Evolutionary conservation across 2,888 invertebrate species (phyloP), one percentile per base, ranked within the genome.

Genomic region (Apotomis capreana): DNA sequence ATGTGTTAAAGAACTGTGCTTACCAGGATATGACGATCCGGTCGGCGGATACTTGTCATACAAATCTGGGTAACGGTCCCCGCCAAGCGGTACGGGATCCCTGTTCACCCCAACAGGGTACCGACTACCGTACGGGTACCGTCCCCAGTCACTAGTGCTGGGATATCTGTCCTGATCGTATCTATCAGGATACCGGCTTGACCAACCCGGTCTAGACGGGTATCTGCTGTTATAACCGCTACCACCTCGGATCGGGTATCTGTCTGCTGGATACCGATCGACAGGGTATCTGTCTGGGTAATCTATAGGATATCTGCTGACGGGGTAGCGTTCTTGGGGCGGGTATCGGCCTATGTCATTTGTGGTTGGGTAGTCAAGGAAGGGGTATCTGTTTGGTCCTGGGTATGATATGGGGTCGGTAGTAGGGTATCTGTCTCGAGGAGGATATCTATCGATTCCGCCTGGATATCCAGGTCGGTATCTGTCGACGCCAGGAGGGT

Each of bases 41-140:
- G 90, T 91, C 88, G 93, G 92, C 88, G 95, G 95, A 92, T 94
- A 94, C 84, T 94, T 93, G 79, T 94, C 94, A 83, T 93, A 91
- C 74, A 92, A 80, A 78, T 91, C 89, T 63, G 94, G 93, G 81
- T 92, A 92, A 78, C 94, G 90, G 78, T 92, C 91, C 52, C 92
- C 93, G 60, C 93, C 94, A 63, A 88, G 82, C 49, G 94, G 94
- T 79, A 89, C 87, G 52, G 94, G 93, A 78, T 93, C 93, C 75
- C 91, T 87, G 79, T 93, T 92, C 6, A 92, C 90, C 13, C 93
- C 93, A 59, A 93, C 92, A 52, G 92, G 92, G 78, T 92, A 92
- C 75, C 89, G 84, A 74, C 87, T 87, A 52, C 71, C 71, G 55
- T 62, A 88, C 60, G 93, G 94, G 80, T 94, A 94, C 77, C 94